These are phyloP conservation scores for Megaustenia siamemsis DNA, from an alignment of 2,888 invertebrate genomes.

Conservation along the genomic window DNA sequence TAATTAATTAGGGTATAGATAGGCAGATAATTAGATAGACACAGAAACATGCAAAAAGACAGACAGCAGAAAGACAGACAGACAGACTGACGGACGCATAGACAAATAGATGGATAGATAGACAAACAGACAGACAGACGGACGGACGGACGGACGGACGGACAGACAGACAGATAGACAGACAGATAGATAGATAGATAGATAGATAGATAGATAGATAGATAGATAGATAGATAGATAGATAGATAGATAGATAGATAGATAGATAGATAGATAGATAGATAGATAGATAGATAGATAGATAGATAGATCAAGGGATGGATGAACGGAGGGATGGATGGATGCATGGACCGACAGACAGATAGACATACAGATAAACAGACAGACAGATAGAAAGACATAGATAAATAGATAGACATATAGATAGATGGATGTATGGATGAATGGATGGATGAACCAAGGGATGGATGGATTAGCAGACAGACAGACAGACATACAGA, in stretches of 20 bases:
- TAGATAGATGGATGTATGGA: background rate
- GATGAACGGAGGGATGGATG: background rate
- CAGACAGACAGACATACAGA: conserved; percentile 19
- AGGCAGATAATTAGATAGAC: too few species aligned
- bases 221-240: conserved; percentile 13
- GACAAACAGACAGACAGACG: too few species aligned
- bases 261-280: conserved; percentile 4
- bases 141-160: too few species aligned
- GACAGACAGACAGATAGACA: too few species aligned
- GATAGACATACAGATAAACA: conserved; percentile 26
- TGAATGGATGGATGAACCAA: background rate
- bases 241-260: conserved; percentile 13
- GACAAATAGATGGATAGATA: too few species aligned
- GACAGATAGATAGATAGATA: background rate
- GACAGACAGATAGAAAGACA: background rate
- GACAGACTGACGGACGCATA: too few species aligned
- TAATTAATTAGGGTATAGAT: too few species aligned
- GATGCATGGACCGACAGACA: background rate
- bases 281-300: conserved; percentile 34
- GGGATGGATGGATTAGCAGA: background rate
- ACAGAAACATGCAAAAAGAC: too few species aligned
- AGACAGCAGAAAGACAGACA: too few species aligned
- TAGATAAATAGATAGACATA: too few species aligned
- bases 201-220: background rate
- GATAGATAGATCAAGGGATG: conserved; percentile 6